These are phyloP conservation scores for Girardinichthys multiradiatus DNA, from an alignment of 2,113 vertebrate species.

Conservation along the genomic window DNA sequence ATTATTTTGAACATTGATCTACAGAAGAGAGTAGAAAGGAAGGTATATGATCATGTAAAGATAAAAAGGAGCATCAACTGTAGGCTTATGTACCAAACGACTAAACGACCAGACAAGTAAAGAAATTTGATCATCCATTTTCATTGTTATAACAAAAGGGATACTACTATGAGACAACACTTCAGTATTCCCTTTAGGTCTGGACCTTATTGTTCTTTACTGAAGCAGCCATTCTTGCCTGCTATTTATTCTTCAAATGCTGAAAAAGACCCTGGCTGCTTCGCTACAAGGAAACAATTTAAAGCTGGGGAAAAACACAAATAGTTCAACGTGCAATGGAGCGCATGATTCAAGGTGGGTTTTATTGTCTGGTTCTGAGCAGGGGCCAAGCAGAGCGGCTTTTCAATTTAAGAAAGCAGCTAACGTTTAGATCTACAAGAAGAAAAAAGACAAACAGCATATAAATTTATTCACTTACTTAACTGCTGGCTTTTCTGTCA, in stretches of 20 bases:
- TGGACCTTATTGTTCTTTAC: not conserved
- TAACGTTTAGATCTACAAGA: slow-evolving; percentile 40
- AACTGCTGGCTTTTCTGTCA: slow-evolving; percentile 28
- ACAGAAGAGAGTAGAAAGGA: too few species aligned
- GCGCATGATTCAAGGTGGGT: slow-evolving; percentile 34
- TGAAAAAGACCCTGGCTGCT: slow-evolving; percentile 1
- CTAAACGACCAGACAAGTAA: slow-evolving; percentile 11
- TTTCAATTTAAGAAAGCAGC: slow-evolving; percentile 26
- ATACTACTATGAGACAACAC: not conserved
- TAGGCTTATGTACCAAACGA: not conserved
- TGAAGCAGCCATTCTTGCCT: slow-evolving; percentile 4
- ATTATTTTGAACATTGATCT: not conserved
- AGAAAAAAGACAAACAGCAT: not conserved
- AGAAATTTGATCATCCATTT: slow-evolving; percentile 1
- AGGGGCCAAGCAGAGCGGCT: slow-evolving; percentile 33
- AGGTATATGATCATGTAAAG: too few species aligned
- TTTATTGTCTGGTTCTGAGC: slow-evolving; percentile 26
- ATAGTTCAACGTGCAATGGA: slow-evolving; percentile 26
- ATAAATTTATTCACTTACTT: slow-evolving; percentile 19
- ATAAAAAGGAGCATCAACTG: not conserved
- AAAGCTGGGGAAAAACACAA: slow-evolving; percentile 24
- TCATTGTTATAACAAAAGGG: not conserved
- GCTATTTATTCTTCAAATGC: slow-evolving; percentile 8
- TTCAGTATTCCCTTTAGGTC: not conserved
- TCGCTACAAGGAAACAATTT: slow-evolving; percentile 40